phyloP scores from a whole-genome alignment of 1,140 invertebrate genomes.

The Elymnias hypermnestra region DNA sequence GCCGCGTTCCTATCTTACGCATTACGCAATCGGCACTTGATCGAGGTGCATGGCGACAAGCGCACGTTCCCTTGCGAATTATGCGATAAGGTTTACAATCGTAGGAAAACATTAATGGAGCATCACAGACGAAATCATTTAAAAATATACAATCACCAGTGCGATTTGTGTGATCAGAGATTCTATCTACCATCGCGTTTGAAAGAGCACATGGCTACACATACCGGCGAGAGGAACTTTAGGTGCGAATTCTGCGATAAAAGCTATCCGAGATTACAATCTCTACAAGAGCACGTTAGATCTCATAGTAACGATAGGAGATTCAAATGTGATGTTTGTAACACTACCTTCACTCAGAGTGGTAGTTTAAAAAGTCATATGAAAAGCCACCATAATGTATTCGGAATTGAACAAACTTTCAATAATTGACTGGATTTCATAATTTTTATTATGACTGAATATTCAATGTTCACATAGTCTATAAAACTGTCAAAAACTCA shows the following conservation, averaged over 20 bases:
- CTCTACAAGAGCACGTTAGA: slow-evolving; percentile 50
- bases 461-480: too few species aligned
- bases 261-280: slow-evolving; percentile 53
- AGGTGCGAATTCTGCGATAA: slow-evolving; percentile 60
- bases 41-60: slow-evolving; percentile 56
- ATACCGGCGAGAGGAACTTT: slow-evolving; percentile 59
- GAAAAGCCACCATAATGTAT: slow-evolving; percentile 45
- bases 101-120: slow-evolving; percentile 60
- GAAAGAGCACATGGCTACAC: slow-evolving; percentile 63
- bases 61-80: slow-evolving; percentile 56
- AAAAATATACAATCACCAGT: slow-evolving; percentile 56
- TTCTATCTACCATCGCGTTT: slow-evolving; percentile 57
- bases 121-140: slow-evolving; percentile 56
- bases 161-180: slow-evolving; percentile 54
- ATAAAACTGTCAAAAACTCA: too few species aligned
- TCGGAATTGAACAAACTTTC: slow-evolving; percentile 15
- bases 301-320: slow-evolving; percentile 42
- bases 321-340: slow-evolving; percentile 54
- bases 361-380: slow-evolving; percentile 48
- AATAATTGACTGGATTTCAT: too few species aligned
- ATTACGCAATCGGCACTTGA: slow-evolving; percentile 49
- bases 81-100: slow-evolving; percentile 62
- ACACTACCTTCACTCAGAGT: slow-evolving; percentile 41
- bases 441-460: too few species aligned
- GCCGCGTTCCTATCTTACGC: slow-evolving; percentile 55